phyloP scores from a whole-genome alignment of 1,140 invertebrate genomes.

The Bombus confusus region DNA sequence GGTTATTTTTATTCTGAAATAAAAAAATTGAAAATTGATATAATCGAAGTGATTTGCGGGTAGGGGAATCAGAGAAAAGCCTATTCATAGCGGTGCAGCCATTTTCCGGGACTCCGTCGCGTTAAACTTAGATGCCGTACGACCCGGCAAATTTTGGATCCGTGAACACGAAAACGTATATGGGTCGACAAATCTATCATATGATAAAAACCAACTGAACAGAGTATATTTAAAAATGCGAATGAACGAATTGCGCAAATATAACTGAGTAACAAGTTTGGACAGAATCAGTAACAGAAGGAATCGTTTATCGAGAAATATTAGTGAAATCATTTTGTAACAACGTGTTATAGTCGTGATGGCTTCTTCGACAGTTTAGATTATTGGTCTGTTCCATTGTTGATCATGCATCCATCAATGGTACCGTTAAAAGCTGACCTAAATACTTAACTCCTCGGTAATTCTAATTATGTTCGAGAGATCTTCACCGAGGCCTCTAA shows the following conservation, averaged over 20 bases:
- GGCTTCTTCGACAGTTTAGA: not conserved
- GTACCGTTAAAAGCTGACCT: slow-evolving; percentile 23
- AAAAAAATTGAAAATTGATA: slow-evolving; percentile 63
- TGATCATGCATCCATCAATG: slow-evolving; percentile 50
- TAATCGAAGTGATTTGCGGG: slow-evolving; percentile 62
- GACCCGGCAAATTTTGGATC: slow-evolving; percentile 62
- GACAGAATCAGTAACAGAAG: not conserved
- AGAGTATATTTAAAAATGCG: not conserved
- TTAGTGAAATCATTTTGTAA: not conserved
- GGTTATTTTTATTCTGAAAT: too few species aligned
- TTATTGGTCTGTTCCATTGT: slow-evolving; percentile 1
- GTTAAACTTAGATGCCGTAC: slow-evolving; percentile 72
- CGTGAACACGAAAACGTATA: slow-evolving; percentile 53
- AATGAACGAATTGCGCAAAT: not conserved
- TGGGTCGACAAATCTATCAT: slow-evolving; percentile 13
- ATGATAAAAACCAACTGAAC: not conserved
- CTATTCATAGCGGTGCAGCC: slow-evolving; percentile 76
- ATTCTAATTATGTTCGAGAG: slow-evolving; percentile 31
- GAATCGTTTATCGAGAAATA: not conserved
- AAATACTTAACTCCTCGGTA: slow-evolving; percentile 28
- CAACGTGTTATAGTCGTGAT: not conserved
- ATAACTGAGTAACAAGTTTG: not conserved
- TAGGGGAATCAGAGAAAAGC: slow-evolving; percentile 68
- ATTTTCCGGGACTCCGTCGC: slow-evolving; percentile 76
- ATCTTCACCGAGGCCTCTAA: slow-evolving; percentile 23